phyloP scores from a whole-genome alignment of 2,797 vertebrate genomes.

The Tarsius wallacei region DNA sequence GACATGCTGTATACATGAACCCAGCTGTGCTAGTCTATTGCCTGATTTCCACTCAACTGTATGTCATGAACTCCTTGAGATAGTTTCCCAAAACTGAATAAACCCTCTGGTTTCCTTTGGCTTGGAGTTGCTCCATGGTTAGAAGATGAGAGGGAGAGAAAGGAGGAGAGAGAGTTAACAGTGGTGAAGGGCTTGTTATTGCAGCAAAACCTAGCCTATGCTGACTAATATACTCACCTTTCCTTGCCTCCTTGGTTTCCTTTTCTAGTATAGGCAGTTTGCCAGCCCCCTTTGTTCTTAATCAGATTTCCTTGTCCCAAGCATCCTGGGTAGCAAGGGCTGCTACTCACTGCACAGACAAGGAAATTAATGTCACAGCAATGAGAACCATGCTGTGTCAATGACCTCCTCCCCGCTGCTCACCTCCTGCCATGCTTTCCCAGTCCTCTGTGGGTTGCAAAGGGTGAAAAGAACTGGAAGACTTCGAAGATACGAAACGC shows the following conservation, averaged over 20 bases:
- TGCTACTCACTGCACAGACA: neutral
- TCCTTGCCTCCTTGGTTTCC: neutral
- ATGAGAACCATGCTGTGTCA: neutral
- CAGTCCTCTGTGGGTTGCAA: neutral
- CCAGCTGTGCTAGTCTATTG: neutral
- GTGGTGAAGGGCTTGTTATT: neutral
- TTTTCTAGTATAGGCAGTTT: neutral
- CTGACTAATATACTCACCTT: neutral
- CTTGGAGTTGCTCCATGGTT: neutral
- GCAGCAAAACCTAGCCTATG: no score
- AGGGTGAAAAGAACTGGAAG: neutral
- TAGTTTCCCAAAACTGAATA: neutral
- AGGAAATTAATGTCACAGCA: neutral
- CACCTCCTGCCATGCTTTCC: neutral
- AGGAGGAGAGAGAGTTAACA: neutral
- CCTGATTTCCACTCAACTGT: neutral
- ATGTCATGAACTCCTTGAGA: neutral
- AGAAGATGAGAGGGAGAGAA: neutral
- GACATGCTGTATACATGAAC: neutral
- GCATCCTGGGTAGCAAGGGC: neutral
- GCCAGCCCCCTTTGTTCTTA: accelerated
- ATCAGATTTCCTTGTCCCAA: neutral
- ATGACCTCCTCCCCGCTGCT: neutral
- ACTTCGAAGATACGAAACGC: neutral
- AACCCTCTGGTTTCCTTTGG: neutral